Base-by-base conservation (phyloP, 2,113 vertebrate genomes). In the Lontra canadensis region DNA sequence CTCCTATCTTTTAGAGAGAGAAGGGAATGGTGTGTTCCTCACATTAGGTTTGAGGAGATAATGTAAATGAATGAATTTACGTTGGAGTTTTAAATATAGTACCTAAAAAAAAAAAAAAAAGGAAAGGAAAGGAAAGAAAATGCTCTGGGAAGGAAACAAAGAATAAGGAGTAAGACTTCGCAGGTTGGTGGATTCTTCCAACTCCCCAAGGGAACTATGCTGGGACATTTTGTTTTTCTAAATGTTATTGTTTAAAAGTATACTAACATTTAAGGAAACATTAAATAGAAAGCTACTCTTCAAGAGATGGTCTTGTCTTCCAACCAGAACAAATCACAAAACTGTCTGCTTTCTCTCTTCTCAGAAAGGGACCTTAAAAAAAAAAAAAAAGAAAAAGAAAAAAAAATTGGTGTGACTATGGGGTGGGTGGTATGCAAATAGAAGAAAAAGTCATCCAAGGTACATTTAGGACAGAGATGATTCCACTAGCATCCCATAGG, bases 321-420 rank as follows among this genome's bases (percentile, higher is more conserved):
- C 20, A 78, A 1, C 69, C 25, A 61, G 52, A 86, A 88, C 34
- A 82, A 92, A 65, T 78, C 34, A 44, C 25, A 76, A 78, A 94
- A 80, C 49, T 67, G 61, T 94, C 78, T 79, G 57, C 31, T 92
- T 90, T 71, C 36, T 78, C 20, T 84, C 85, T 87, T 94, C 69
- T 83, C 42, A 49, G 57, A 83, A 79, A 81, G 31, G 13, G 26
- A 61, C 73, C 36, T 65, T 82, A 29, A 82, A 39, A 57, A n/a
- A 59, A 29, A 44, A 29, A 25, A 39, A 57, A 31, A 21, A 39
- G 49, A 31, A 21, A 44, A 44, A 26, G 13, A 2, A 23, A 23
- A 11, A 6, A 39, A 25, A 29, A 17, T 34, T n/a, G 18, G 29
- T 7, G 34, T 36, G 25, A 36, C 15, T 47, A 1, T 25, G 10